phyloP scores from a whole-genome alignment of 2,113 vertebrate species.

The Jaculus jaculus region DNA sequence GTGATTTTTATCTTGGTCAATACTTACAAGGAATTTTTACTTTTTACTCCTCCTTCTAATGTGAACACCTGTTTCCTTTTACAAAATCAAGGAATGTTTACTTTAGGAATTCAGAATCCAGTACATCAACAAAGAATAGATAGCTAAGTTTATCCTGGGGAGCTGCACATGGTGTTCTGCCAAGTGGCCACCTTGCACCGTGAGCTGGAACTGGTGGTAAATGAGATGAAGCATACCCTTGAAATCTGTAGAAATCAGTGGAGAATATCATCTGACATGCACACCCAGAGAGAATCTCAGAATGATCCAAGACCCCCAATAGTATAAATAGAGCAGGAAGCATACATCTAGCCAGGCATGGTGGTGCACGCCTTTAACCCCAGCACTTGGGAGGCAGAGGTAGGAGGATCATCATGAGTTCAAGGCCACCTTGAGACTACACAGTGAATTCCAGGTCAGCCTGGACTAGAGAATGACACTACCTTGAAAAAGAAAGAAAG shows the following conservation, averaged over 20 bases:
- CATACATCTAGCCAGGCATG: background rate
- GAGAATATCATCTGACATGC: background rate
- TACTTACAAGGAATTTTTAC: constrained; percentile 14
- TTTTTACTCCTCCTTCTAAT: background rate
- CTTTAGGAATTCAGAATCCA: constrained; percentile 29
- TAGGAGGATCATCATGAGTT: too few relatives aligned
- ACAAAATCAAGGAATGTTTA: constrained; percentile 16
- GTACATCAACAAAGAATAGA: background rate
- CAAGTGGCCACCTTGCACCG: background rate
- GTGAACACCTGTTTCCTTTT: constrained; percentile 41
- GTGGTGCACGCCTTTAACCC: too few relatives aligned
- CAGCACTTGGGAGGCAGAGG: too few relatives aligned
- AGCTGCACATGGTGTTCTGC: background rate
- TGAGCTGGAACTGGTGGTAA: background rate
- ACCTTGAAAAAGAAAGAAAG: too few relatives aligned
- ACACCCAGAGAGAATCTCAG: background rate
- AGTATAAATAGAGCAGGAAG: background rate
- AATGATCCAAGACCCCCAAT: background rate
- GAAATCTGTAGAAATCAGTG: background rate
- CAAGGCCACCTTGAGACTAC: too few relatives aligned
- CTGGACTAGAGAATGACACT: background rate
- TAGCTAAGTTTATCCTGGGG: background rate
- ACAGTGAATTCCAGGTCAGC: background rate
- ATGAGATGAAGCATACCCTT: background rate
- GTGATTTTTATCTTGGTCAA: constrained; percentile 23